Evolutionary conservation across 2,113 vertebrate genomes (phyloP).

Genomic region (Herpailurus yagouaroundi): DNA sequence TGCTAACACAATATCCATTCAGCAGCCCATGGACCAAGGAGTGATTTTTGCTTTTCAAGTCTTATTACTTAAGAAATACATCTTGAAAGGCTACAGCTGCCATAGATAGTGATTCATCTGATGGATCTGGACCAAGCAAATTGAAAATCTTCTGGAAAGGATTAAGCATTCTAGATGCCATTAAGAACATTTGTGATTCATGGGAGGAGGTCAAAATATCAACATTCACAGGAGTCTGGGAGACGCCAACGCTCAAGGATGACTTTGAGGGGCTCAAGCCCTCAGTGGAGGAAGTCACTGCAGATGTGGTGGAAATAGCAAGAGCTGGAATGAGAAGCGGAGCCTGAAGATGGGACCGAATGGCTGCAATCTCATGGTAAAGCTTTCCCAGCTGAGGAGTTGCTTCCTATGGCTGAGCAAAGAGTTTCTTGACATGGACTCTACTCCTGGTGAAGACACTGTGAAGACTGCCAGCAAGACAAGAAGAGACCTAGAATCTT

Average conservation of each 20-base stretch:
- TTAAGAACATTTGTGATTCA: background rate
- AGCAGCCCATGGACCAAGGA: background rate
- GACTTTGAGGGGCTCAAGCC: background rate
- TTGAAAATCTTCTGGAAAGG: background rate
- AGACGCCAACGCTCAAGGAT: background rate
- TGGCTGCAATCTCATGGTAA: background rate
- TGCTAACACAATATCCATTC: background rate
- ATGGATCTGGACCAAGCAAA: background rate
- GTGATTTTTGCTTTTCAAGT: background rate
- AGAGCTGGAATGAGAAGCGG: background rate
- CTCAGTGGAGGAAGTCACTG: background rate
- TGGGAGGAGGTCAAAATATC: background rate
- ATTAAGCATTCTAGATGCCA: background rate
- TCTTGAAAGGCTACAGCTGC: background rate
- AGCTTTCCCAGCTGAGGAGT: background rate
- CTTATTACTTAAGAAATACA: background rate
- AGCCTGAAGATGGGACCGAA: background rate
- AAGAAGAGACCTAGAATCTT: background rate
- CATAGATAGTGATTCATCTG: background rate
- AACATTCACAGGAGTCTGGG: background rate
- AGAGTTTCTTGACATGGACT: background rate
- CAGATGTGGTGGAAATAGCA: background rate
- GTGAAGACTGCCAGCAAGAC: background rate
- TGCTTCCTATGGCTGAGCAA: background rate
- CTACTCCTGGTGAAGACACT: background rate